A percentile compares a stretch with the other conserved stretches of the same genome.
Conservation (phyloP, 2,797 vertebrate genomes). For the Muscicapa striata region DNA sequence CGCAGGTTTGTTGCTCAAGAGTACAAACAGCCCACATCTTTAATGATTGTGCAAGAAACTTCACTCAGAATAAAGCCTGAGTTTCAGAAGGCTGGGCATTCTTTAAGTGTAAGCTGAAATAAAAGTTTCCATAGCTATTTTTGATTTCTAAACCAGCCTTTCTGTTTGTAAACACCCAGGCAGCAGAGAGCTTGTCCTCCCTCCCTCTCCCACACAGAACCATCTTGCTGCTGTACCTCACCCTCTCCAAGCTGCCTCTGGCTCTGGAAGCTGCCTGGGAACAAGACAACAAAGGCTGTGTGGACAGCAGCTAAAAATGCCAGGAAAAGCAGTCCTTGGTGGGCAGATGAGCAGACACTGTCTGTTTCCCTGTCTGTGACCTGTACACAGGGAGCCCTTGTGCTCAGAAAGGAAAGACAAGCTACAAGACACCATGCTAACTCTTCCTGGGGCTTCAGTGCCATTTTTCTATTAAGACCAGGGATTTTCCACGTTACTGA, state of each 20-base stretch:
- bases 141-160: not conserved
- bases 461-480: not conserved
- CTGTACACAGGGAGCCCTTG: not conserved
- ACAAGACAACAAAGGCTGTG: conserved; percentile 5
- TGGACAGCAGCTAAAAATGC: not conserved
- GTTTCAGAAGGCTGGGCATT: not conserved
- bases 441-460: not conserved
- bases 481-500: not conserved
- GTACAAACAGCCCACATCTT: not conserved
- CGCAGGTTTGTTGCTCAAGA: not conserved
- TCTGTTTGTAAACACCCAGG: conserved; percentile 39
- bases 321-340: not conserved
- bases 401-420: not conserved
- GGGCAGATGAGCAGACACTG: not conserved
- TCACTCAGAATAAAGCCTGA: conserved; percentile 16
- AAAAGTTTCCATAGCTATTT: conserved; percentile 63
- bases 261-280: conserved; percentile 5
- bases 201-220: not conserved
- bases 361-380: not conserved
- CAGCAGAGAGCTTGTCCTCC: not conserved
- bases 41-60: conserved; percentile 23
- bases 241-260: not conserved
- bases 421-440: too few species aligned
- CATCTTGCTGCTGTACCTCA: not conserved
- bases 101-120: conserved; percentile 36